Base-by-base conservation (phyloP, 2,113 vertebrate species). In the Halcyon senegalensis region DNA sequence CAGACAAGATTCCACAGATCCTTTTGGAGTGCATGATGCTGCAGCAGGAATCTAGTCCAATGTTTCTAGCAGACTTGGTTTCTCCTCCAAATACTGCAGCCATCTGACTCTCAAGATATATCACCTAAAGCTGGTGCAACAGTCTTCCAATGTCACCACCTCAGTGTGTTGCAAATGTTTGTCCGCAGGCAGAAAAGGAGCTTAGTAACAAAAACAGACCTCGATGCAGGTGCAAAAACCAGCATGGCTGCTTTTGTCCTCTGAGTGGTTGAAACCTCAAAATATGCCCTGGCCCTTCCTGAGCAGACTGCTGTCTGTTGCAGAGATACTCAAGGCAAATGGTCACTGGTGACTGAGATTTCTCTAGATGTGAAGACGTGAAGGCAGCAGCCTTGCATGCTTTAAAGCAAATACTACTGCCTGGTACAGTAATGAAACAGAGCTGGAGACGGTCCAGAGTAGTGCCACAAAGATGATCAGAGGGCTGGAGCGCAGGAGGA, bases 281-380 rank as follows among this genome's bases (percentile, higher is more conserved):
- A 97, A 96, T 41, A n/a, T 66, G 37, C 7, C 0, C 0, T 58
- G 92, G 72, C 69, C 74, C 64, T 92, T 94, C 84, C 88, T 78
- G 81, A 96, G 93, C 86, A 93, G 92, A 67, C 76, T 60, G 35
- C 53, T 20, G 19, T 74, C 91, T 77, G 81, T 94, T 80, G 94
- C 62, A 39, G 62, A 91, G 70, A 84, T 87, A 12, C 66, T 43
- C 0, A 5, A 93, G 84, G 56, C 67, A 75, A 62, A 79, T 2
- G 0, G 8, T n/a, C 76, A 41, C 27, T 76, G 24, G 51, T 85
- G 78, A 4, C 84, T 90, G 69, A 84, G 69, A 84, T 94, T 96
- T 93, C 90, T 95, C 48, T 35, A 93, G 85, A 35, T 84, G 95
- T 93, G 92, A 85, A 86, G 68, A 79, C 44, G 35, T 27, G 37